Conservation (phyloP, 2,113 vertebrate species). For the Albula goreensis region DNA sequence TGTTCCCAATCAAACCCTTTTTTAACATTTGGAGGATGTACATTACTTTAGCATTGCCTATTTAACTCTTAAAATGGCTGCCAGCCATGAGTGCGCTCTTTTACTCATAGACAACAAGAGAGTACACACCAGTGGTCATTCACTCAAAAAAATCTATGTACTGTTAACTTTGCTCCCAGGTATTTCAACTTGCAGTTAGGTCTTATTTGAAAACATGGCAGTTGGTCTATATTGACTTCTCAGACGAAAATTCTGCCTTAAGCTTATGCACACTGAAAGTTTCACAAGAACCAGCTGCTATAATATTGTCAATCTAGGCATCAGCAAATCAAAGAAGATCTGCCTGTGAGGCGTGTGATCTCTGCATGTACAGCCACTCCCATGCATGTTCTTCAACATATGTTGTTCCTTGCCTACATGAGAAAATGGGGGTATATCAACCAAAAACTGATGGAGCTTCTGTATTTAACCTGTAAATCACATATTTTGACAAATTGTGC, state of each 20-base stretch:
- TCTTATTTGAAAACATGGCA: background rate
- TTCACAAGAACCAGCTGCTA: background rate
- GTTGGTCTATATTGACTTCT: background rate
- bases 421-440: too few species aligned
- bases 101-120: background rate
- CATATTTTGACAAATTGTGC: too few species aligned
- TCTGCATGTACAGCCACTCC: background rate
- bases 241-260: background rate
- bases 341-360: background rate
- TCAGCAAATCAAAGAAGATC: background rate
- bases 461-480: too few species aligned
- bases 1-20: too few species aligned
- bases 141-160: background rate
- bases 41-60: too few species aligned
- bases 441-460: too few species aligned
- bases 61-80: too few species aligned
- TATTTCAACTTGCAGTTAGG: background rate
- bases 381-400: background rate
- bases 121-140: background rate
- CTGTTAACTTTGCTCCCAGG: background rate
- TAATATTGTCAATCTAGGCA: background rate
- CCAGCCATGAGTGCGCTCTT: too few species aligned
- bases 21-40: too few species aligned
- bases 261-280: background rate
- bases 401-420: background rate